These are phyloP conservation scores for Baryphthengus martii DNA, from an alignment of 2,113 vertebrate species.

Conservation along the genomic window DNA sequence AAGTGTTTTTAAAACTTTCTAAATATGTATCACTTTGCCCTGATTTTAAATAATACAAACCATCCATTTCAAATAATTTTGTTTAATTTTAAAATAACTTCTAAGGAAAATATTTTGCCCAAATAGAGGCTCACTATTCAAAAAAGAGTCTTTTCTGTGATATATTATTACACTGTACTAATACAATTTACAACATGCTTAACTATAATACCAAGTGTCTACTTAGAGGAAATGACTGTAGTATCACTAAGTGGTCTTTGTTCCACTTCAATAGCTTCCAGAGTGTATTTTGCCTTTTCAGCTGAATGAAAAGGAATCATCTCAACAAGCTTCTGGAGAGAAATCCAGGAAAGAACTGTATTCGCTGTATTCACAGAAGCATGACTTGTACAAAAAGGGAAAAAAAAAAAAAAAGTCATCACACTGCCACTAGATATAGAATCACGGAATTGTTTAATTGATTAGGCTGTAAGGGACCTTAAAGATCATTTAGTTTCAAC, in stretches of 20 bases:
- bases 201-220: neutral
- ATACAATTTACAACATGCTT: neutral
- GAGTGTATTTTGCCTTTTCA: neutral
- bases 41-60: neutral
- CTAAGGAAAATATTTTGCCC: neutral
- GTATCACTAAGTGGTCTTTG: neutral
- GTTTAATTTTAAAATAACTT: neutral
- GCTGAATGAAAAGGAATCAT: neutral
- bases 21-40: neutral
- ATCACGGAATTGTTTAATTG: neutral
- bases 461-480: neutral
- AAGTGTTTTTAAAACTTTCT: neutral
- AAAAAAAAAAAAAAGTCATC: neutral
- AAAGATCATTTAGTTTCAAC: neutral
- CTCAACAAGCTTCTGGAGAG: neutral
- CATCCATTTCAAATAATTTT: neutral
- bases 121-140: neutral
- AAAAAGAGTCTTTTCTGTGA: neutral
- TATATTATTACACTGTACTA: neutral
- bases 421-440: neutral
- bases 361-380: neutral
- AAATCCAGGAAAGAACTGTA: neutral
- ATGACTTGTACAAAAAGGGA: neutral
- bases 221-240: neutral
- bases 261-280: neutral